Evolutionary conservation across 2,797 vertebrate genomes (phyloP), one percentile per base, ranked within the genome.

Genomic region (Tamandua tetradactyla): DNA sequence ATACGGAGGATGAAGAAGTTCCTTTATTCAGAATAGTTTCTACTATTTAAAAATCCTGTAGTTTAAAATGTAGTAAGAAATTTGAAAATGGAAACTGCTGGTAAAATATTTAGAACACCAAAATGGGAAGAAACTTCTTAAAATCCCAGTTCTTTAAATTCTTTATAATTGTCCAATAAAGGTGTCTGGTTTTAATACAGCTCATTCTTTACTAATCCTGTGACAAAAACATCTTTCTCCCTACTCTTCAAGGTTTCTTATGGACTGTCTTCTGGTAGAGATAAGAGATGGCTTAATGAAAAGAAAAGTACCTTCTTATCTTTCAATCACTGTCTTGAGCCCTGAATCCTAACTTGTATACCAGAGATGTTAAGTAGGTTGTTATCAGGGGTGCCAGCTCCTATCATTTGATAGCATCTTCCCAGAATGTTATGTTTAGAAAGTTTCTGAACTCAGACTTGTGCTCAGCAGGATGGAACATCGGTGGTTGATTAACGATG

Each of bases 361-460:
- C 12, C 52, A 72, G 89, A 57, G 55, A 80, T 59, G 17, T 72
- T n/a, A n/a, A n/a, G 20, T 11, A 4, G 64, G 25, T 74, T 71
- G 18, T 74, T 76, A 52, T 14, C 32, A 44, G 22, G 25, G 9
- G 15, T 17, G 69, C 87, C 76, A 72, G 37, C 3, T 66, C 40
- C 61, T 40, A 12, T 80, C 76, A 22, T 17, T 52, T 37, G 49
- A 81, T 2, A 47, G 22, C 22, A 40, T 27, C 75, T 91, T 91
- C 72, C 84, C 68, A 59, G 47, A 89, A 8, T 1, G 27, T 72
- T 55, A 30, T 23, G 61, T 68, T 74, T 81, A 59, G 80, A 59
- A 93, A 61, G 42, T 69, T 91, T 84, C 94, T 74, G 76, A 91
- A 59, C 72, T 87, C 74, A 37, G 7, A 71, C 80, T 74, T 93